Base-by-base conservation (phyloP, 2,113 vertebrate species). In the Accipiter cooperii region DNA sequence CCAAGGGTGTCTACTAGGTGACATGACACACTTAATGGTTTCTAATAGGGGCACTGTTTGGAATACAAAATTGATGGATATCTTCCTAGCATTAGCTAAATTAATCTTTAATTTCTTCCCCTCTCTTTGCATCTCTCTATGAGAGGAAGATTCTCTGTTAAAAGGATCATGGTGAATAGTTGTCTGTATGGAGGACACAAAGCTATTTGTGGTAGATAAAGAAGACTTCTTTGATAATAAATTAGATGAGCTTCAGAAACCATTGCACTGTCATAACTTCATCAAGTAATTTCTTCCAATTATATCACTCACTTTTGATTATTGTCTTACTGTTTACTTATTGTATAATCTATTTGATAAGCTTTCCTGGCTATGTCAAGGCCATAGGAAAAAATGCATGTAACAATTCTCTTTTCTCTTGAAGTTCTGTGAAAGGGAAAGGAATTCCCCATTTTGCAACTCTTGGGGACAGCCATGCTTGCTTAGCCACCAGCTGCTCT, bases 111-210 rank as follows among this genome's bases (percentile, higher is more conserved):
- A 77, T 85, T 68, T 57, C 5, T 24, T 76, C 6, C 21, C 5
- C 1, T 60, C 17, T 74, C 18, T 84, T 46, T 21, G 26, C 2
- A 0, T 91, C 78, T 84, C 7, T 1, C 24, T 38, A 1, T 64
- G 73, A 84, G 88, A 98, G 96, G 97, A 98, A 83, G 91, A 97
- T 86, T 95, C 90, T 42, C 81, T 98, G 26, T 88, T 98, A 60
- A 97, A 75, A 64, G 54, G 85, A 38, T 46, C 74, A 33, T n/a
- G 57, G 58, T 94, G 90, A 93, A 89, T 86, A 34, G 38, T 98
- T 58, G 91, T 98, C 84, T 98, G 96, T 64, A 89, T 98, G 97
- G 97, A 98, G 38, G 98, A 98, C 46, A 96, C 97, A 1, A 98
- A 98, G 79, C 75, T 98, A 10, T 95, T 98, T 75, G 97, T 98